phyloP scores from a whole-genome alignment of 2,113 vertebrate species.

The Gambusia holbrooki region DNA sequence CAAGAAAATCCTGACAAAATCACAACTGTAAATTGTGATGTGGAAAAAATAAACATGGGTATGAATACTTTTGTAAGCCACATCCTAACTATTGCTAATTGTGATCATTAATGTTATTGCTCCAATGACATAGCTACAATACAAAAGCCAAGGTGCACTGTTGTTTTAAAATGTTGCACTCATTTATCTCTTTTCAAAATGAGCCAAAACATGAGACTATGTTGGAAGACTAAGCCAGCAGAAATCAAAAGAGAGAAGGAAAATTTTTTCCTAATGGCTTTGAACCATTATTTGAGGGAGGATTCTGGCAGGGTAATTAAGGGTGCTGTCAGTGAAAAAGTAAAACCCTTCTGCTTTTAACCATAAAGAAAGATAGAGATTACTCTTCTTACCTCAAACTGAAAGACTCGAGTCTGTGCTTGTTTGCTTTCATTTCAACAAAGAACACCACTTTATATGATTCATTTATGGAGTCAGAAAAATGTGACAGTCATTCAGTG shows the following conservation, averaged over 20 bases:
- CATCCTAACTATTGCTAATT: too few species aligned
- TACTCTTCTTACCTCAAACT: slow-evolving; percentile 10
- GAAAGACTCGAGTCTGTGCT: neutral
- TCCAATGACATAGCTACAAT: too few species aligned
- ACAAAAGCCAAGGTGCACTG: too few species aligned
- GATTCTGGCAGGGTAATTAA: slow-evolving; percentile 33
- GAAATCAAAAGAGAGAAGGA: slow-evolving; percentile 37
- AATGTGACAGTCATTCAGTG: neutral
- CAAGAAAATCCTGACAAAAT: too few species aligned
- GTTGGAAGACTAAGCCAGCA: slow-evolving; percentile 50
- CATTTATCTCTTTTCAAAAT: slow-evolving; percentile 43
- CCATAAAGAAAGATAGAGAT: slow-evolving; percentile 23
- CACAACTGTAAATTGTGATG: too few species aligned
- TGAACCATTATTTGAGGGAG: slow-evolving; percentile 44
- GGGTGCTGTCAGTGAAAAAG: slow-evolving; percentile 14
- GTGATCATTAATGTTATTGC: too few species aligned
- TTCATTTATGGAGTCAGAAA: too few species aligned
- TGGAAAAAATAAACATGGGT: too few species aligned
- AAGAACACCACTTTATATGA: slow-evolving; percentile 25
- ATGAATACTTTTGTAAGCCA: too few species aligned
- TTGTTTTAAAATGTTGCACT: slow-evolving; percentile 50
- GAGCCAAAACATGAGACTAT: slow-evolving; percentile 28
- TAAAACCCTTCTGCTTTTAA: neutral
- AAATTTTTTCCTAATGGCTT: slow-evolving; percentile 64
- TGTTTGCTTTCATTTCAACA: slow-evolving; percentile 10